These are phyloP conservation scores for Thaleichthys pacificus DNA, from an alignment of 2,797 vertebrate species.

Conservation along the genomic window DNA sequence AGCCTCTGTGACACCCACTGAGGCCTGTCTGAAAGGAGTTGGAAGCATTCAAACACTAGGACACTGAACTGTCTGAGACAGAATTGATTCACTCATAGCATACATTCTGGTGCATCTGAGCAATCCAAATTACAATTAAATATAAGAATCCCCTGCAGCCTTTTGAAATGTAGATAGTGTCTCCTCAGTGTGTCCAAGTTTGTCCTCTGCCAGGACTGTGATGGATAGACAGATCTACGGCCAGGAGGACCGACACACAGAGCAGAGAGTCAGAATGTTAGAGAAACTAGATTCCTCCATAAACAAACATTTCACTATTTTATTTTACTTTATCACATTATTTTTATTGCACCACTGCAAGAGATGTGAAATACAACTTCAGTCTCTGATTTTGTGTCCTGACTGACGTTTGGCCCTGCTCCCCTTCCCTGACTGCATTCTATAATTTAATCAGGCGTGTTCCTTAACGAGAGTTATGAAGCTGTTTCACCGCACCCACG, in stretches of 20 bases:
- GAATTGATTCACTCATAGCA: conserved; percentile 3
- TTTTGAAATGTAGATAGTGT: background rate
- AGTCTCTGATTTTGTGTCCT: background rate
- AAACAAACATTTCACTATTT: too few relatives aligned
- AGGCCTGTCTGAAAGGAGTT: background rate
- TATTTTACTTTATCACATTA: background rate
- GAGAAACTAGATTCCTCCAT: too few relatives aligned
- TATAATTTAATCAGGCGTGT: conserved; percentile 15
- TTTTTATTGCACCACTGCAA: background rate
- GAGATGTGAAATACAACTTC: background rate
- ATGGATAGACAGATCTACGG: background rate
- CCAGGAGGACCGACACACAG: background rate
- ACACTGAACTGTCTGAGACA: conserved; percentile 5
- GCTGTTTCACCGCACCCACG: conserved; percentile 13
- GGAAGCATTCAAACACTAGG: background rate
- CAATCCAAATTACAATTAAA: background rate
- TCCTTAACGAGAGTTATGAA: conserved; percentile 13
- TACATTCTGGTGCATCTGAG: background rate
- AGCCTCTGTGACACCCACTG: too few relatives aligned
- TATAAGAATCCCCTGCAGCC: background rate
- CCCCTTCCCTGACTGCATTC: background rate
- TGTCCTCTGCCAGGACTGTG: background rate
- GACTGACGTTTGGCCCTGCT: background rate
- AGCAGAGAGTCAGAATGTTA: too few relatives aligned
- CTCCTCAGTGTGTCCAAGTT: background rate